A percentile compares a stretch with the other conserved stretches of the same genome.
Conservation (phyloP, 2,113 vertebrate species). For the Sisor rabdophorus region DNA sequence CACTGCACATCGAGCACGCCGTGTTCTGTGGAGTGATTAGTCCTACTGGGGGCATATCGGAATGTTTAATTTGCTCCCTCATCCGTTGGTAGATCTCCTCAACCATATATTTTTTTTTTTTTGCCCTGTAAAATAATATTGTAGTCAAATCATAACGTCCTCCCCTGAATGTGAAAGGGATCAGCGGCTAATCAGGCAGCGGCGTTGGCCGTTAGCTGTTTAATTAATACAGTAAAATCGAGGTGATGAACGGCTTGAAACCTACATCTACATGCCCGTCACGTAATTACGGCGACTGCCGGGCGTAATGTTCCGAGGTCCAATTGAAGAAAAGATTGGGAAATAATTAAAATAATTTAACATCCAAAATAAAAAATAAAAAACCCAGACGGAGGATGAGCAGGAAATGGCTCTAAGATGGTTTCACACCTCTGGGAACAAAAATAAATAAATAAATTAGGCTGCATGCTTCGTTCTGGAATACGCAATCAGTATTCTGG, state of each 20-base stretch:
- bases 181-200: constrained; percentile 45
- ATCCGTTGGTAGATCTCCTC: constrained; percentile 1
- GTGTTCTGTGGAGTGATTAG: background rate
- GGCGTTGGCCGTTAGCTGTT: constrained; percentile 43
- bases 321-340: constrained; percentile 63
- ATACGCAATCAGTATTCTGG: constrained; percentile 71
- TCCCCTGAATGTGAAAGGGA: constrained; percentile 15
- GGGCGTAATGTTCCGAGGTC: constrained; percentile 79
- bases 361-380: constrained; percentile 71
- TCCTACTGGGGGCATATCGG: background rate
- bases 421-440: constrained; percentile 73
- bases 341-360: constrained; percentile 75
- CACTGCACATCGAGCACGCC: background rate
- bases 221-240: constrained; percentile 52
- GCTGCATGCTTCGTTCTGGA: constrained; percentile 67
- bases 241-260: constrained; percentile 51
- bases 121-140: constrained; percentile 24
- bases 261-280: constrained; percentile 72
- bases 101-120: background rate
- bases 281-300: constrained; percentile 81
- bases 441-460: constrained; percentile 79
- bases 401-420: constrained; percentile 60
- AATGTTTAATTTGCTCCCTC: constrained; percentile 17
- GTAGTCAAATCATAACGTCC: constrained; percentile 4
- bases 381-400: constrained; percentile 52